These are phyloP conservation scores for Agrilus planipennis DNA, from an alignment of 1,140 invertebrate genomes.

Conservation along the genomic window DNA sequence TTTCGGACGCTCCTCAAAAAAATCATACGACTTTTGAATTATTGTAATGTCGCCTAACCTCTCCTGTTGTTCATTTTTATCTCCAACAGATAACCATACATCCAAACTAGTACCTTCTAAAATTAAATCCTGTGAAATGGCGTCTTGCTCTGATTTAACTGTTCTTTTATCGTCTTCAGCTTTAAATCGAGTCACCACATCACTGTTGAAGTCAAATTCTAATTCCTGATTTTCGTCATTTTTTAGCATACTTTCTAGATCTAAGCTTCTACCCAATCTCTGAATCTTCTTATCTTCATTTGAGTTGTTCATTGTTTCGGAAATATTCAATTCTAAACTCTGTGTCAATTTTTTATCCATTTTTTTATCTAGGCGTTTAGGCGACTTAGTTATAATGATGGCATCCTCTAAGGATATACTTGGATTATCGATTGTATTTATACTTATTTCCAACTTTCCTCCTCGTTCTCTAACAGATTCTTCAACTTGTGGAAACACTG, in stretches of 20 bases:
- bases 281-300: constrained; percentile 20
- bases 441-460: constrained; percentile 33
- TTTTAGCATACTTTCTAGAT: constrained; percentile 25
- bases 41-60: constrained; percentile 32
- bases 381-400: constrained; percentile 54
- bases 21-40: constrained; percentile 31
- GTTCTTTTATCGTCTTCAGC: constrained; percentile 31
- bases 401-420: constrained; percentile 31
- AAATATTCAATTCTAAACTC: constrained; percentile 44
- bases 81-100: constrained; percentile 34
- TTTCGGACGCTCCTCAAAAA: constrained; percentile 31
- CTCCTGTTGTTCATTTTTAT: constrained; percentile 13
- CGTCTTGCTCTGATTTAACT: constrained; percentile 20
- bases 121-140: constrained; percentile 26
- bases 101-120: constrained; percentile 36
- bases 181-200: constrained; percentile 26
- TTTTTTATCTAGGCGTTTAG: constrained; percentile 53
- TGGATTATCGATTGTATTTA: constrained; percentile 31
- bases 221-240: constrained; percentile 25
- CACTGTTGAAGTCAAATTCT: constrained; percentile 47
- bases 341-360: constrained; percentile 50
- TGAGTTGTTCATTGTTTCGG: constrained; percentile 14
- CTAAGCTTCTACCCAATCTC: constrained; percentile 31
- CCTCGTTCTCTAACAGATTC: constrained; percentile 38
- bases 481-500: constrained; percentile 53